Conservation (phyloP, 2,797 vertebrate genomes). For the Arrhamphus sclerolepis region DNA sequence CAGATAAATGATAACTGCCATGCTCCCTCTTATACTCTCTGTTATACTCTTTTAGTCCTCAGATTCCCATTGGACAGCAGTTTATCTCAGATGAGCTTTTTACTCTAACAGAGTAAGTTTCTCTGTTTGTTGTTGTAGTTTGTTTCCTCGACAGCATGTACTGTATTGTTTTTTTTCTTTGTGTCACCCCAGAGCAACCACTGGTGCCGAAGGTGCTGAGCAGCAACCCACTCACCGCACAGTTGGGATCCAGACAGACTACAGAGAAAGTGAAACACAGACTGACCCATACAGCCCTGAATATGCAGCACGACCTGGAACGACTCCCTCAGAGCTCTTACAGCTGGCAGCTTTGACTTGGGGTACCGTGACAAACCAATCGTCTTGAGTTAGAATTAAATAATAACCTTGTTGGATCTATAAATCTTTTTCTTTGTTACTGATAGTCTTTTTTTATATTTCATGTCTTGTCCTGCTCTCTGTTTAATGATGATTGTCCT, state of each 20-base stretch:
- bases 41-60: conserved; percentile 77
- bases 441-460: background rate
- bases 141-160: background rate
- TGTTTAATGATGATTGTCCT: background rate
- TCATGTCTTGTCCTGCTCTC: background rate
- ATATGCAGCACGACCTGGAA: conserved; percentile 80
- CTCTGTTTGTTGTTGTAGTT: background rate
- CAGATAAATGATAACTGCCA: background rate
- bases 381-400: too few species aligned
- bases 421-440: too few species aligned
- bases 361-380: conserved; percentile 81
- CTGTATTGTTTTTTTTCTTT: background rate
- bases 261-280: conserved; percentile 92
- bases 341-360: conserved; percentile 88
- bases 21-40: too few species aligned
- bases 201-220: conserved; percentile 10
- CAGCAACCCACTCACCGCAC: conserved; percentile 65
- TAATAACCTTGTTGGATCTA: too few species aligned
- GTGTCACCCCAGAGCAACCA: conserved; percentile 62
- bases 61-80: conserved; percentile 76
- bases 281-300: conserved; percentile 93
- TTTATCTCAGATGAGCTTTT: conserved; percentile 71
- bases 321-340: conserved; percentile 88
- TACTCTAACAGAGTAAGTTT: conserved; percentile 80
- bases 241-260: conserved; percentile 92